Evolutionary conservation across 2,797 vertebrate species (phyloP).

Genomic region (Champsocephalus gunnari): DNA sequence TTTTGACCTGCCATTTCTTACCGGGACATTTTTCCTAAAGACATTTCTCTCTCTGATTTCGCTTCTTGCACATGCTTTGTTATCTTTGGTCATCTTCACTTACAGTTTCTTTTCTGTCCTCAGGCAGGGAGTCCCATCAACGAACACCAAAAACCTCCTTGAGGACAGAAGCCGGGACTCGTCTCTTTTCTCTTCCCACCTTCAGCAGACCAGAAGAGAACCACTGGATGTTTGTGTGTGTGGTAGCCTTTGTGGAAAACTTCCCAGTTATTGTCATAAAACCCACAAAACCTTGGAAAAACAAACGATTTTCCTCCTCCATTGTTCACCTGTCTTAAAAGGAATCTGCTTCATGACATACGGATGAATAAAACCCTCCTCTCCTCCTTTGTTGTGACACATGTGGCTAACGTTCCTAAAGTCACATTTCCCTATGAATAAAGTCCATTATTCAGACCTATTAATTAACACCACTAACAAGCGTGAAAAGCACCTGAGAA

Average conservation of each 20-base stretch:
- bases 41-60: conserved; percentile 20
- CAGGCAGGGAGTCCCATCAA: conserved; percentile 66
- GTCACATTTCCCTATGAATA: conserved; percentile 38
- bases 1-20: conserved; percentile 11
- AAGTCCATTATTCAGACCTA: conserved; percentile 51
- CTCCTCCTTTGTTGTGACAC: conserved; percentile 36
- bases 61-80: conserved; percentile 29
- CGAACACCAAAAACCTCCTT: conserved; percentile 77
- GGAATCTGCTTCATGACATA: conserved; percentile 33
- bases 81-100: conserved; percentile 59
- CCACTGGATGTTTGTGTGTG: conserved; percentile 40
- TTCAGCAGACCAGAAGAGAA: conserved; percentile 48
- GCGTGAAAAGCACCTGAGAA: conserved; percentile 71
- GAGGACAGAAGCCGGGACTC: conserved; percentile 59
- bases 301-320: conserved; percentile 31
- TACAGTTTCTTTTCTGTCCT: conserved; percentile 67
- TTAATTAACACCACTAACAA: conserved; percentile 62
- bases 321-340: conserved; percentile 49
- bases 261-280: conserved; percentile 52
- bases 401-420: conserved; percentile 37
- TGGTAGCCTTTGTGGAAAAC: conserved; percentile 28
- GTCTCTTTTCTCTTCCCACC: conserved; percentile 51
- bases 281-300: conserved; percentile 26
- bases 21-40: conserved; percentile 28
- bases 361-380: conserved; percentile 41